Conservation (phyloP, 2,797 vertebrate genomes). For the Chrysocyon brachyurus region DNA sequence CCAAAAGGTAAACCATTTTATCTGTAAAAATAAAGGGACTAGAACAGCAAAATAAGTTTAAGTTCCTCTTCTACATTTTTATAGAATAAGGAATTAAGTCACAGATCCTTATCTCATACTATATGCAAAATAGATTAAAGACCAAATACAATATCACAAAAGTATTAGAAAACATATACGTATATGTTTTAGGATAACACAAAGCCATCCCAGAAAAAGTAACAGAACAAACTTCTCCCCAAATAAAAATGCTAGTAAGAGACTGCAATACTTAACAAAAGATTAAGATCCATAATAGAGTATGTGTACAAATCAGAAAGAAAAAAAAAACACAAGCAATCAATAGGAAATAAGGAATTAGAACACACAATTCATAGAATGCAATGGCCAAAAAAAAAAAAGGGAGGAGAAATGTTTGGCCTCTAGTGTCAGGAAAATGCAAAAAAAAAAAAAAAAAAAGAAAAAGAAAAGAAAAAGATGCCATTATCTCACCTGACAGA, state of each 20-base stretch:
- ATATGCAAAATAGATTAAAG: slow-evolving; percentile 6
- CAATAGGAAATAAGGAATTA: background rate
- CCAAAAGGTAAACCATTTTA: background rate
- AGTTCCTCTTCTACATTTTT: background rate
- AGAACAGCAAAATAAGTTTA: background rate
- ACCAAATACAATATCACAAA: background rate
- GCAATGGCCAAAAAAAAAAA: background rate
- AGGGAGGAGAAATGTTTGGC: background rate
- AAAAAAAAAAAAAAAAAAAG: background rate
- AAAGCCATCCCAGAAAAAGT: slow-evolving; percentile 6
- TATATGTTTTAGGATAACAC: background rate
- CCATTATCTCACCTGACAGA: background rate
- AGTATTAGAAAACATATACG: background rate
- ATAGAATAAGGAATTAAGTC: background rate
- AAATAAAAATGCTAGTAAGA: slow-evolving; percentile 11
- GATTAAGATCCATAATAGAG: background rate
- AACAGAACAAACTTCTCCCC: background rate
- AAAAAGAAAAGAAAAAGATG: accelerated
- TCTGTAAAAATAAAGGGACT: background rate
- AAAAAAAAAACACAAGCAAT: background rate
- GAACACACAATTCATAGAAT: background rate
- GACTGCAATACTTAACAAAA: slow-evolving; percentile 1
- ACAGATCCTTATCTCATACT: background rate
- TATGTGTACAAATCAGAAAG: background rate
- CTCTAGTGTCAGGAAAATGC: background rate